phyloP scores from a whole-genome alignment of 1,140 invertebrate genomes.

The Heterodera schachtii region DNA sequence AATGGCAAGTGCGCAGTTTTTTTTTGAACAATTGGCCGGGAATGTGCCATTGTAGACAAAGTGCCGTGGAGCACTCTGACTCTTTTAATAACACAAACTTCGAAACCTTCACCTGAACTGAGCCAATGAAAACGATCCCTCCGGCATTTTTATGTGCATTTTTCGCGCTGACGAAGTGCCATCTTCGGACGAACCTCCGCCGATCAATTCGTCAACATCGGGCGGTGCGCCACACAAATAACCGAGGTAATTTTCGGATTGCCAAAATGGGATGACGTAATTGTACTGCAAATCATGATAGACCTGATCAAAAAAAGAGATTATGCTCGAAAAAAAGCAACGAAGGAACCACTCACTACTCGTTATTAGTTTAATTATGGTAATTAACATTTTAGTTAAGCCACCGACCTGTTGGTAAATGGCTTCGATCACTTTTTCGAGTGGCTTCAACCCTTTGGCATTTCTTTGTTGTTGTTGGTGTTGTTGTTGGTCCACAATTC shows the following conservation, averaged over 20 bases:
- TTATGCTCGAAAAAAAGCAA: no score
- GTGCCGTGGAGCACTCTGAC: not conserved
- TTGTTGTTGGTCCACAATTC: not conserved
- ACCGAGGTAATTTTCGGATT: slow-evolving; percentile 49
- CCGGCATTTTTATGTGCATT: slow-evolving; percentile 15
- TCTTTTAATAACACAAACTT: no score
- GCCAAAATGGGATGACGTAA: slow-evolving; percentile 55
- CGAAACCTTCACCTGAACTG: slow-evolving; percentile 41
- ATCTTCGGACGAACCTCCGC: not conserved
- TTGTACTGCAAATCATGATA: slow-evolving; percentile 53
- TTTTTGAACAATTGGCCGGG: no score
- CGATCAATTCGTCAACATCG: slow-evolving; percentile 48
- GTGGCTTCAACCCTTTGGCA: not conserved
- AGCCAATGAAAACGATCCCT: slow-evolving; percentile 40
- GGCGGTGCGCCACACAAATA: slow-evolving; percentile 54
- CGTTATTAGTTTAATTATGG: no score
- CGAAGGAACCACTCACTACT: no score
- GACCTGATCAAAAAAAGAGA: slow-evolving; percentile 29
- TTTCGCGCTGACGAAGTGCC: no score
- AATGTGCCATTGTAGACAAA: not conserved
- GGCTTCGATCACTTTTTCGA: slow-evolving; percentile 42
- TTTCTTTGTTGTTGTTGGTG: not conserved
- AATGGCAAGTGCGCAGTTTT: no score
- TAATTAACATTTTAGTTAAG: not conserved
- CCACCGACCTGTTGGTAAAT: slow-evolving; percentile 27